Percentiles rank a stretch among this genome's conserved stretches.
phyloP scores from a whole-genome alignment of 1,140 invertebrate genomes.

The Eubasilissa regina region DNA sequence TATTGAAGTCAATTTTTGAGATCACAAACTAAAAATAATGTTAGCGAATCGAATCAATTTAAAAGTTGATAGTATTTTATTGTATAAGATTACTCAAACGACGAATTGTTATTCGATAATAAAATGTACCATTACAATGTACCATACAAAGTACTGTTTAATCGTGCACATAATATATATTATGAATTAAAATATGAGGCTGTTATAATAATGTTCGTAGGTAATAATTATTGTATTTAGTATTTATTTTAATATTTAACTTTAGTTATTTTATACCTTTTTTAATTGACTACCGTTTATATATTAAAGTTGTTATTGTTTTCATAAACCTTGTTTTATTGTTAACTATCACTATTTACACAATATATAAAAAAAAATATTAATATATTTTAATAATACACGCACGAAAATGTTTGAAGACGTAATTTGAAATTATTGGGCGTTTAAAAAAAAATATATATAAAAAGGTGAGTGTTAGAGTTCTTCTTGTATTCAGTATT shows the following conservation, averaged over 20 bases:
- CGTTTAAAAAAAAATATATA: too few species aligned
- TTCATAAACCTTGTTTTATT: constrained; percentile 28
- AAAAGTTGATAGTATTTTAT: too few species aligned
- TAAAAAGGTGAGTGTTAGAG: too few species aligned
- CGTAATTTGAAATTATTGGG: too few species aligned
- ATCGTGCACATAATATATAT: background rate
- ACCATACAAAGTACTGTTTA: background rate
- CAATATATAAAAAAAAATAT: background rate
- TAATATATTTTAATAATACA: background rate
- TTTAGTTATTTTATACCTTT: constrained; percentile 4
- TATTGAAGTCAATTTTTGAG: too few species aligned
- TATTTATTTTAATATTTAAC: constrained; percentile 45
- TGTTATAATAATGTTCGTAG: constrained; percentile 6
- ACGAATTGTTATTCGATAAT: too few species aligned
- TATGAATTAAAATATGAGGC: constrained; percentile 16
- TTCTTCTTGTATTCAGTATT: too few species aligned
- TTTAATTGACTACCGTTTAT: constrained; percentile 12
- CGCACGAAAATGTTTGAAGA: too few species aligned
- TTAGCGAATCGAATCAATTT: too few species aligned
- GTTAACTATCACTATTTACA: background rate
- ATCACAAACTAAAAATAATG: too few species aligned
- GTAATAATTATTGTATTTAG: constrained; percentile 20
- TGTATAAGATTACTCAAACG: too few species aligned
- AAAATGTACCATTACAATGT: too few species aligned
- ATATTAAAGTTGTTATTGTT: constrained; percentile 47